Base-by-base conservation (phyloP, 1,140 invertebrate genomes). In the Psilanteris sp. region DNA sequence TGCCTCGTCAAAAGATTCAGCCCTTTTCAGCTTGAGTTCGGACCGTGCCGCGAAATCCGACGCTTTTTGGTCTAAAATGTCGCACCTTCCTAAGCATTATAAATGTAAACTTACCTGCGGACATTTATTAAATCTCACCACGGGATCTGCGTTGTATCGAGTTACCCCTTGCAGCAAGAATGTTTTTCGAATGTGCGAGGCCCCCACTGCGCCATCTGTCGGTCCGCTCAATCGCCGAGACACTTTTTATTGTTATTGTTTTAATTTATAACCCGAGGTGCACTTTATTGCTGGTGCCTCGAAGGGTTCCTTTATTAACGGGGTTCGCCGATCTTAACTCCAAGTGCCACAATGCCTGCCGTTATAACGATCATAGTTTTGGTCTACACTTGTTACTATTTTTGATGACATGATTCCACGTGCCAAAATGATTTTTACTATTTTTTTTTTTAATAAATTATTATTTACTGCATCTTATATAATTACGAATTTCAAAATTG, bases 101-200 rank as follows among this genome's bases (percentile, higher is more conserved):
- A 68, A 67, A 72, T 72, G 55, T 72, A 72, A 71, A 72, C 66
- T 72, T 72, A 71, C 66, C 74, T 72, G 74, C 37, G 22, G 44
- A 43, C 48, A 43, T 67, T 77, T 72, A 77, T 77, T 77, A 77
- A 71, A 71, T 71, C 67, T 67, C 61, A 20, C 67, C 36, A 46
- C 67, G 67, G 74, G 66, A 71, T 71, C 67, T 43, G 11, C 61
- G 27, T 67, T 71, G 61, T 59, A 71, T 77, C 73, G 52, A 71
- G 66, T 71, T 71, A 77, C 73, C 59, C 66, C 61, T 64, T 52
- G 26, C 59, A 37, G 20, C 31, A 52, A 16, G 22, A 52, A 61
- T 39, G 10, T 24, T 32, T 32, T 36, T 3, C 16, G 9, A 34
- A n/a, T 27, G 46, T 11, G 26, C 15, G 39, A 11, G 31, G 10